Conservation (phyloP, 2,888 invertebrate species). For the Folsomia manolachei region DNA sequence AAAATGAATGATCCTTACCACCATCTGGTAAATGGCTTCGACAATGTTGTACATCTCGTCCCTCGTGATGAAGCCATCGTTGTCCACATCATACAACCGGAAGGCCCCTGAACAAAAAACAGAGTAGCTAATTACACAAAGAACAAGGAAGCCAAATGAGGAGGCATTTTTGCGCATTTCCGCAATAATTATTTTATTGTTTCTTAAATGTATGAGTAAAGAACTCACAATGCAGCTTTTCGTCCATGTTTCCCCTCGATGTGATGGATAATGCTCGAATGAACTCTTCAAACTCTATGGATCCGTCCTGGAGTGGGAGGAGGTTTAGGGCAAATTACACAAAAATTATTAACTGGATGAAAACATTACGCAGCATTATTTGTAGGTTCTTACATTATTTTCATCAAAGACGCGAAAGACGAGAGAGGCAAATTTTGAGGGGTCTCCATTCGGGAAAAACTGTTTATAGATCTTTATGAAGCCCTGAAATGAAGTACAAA, state of each 20-base stretch:
- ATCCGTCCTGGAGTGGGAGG: slow-evolving; percentile 83
- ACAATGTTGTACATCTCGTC: slow-evolving; percentile 97
- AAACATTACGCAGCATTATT: too few relatives aligned
- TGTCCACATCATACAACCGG: slow-evolving; percentile 90
- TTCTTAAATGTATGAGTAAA: background rate
- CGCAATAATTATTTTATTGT: too few relatives aligned
- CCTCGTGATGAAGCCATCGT: slow-evolving; percentile 91
- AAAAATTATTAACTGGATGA: slow-evolving; percentile 15
- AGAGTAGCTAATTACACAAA: too few relatives aligned
- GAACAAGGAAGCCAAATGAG: too few relatives aligned
- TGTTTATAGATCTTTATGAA: slow-evolving; percentile 99
- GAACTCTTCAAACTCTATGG: slow-evolving; percentile 98
- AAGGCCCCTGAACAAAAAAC: slow-evolving; percentile 83
- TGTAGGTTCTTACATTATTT: slow-evolving; percentile 96
- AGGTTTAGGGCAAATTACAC: too few relatives aligned
- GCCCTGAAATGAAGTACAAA: too few relatives aligned
- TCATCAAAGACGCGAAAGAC: slow-evolving; percentile 98
- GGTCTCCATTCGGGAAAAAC: slow-evolving; percentile 99
- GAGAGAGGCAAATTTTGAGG: slow-evolving; percentile 95
- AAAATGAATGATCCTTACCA: slow-evolving; percentile 66
- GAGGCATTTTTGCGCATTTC: too few relatives aligned
- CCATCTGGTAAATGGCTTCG: slow-evolving; percentile 96
- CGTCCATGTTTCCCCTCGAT: slow-evolving; percentile 96
- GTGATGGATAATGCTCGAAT: slow-evolving; percentile 97
- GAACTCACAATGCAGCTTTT: slow-evolving; percentile 96